Evolutionary conservation across 2,888 invertebrate genomes (phyloP).

Genomic region (Pollenia amentaria): DNA sequence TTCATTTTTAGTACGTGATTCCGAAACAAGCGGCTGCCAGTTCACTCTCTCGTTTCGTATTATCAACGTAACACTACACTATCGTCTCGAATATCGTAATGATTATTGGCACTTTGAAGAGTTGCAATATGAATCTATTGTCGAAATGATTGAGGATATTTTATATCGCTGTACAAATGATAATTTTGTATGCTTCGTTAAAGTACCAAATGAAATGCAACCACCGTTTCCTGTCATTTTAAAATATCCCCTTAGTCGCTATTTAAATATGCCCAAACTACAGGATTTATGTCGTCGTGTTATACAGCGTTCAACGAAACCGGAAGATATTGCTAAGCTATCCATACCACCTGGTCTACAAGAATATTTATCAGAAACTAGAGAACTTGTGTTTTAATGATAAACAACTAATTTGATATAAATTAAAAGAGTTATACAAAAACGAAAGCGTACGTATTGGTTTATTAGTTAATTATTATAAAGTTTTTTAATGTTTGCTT

Average conservation of each 20-base stretch:
- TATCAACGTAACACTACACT: conserved; percentile 89
- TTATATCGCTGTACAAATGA: conserved; percentile 89
- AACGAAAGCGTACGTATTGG: conserved; percentile 50
- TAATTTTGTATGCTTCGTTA: conserved; percentile 89
- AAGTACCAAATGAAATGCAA: conserved; percentile 87
- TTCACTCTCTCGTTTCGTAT: conserved; percentile 91
- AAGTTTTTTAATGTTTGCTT: conserved; percentile 22
- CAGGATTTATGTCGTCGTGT: conserved; percentile 91
- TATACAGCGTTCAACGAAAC: conserved; percentile 87
- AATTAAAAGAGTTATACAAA: conserved; percentile 22
- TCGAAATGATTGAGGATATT: conserved; percentile 90
- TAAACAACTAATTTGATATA: conserved; percentile 51
- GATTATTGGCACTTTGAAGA: conserved; percentile 85
- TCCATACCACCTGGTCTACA: conserved; percentile 87
- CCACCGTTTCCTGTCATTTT: conserved; percentile 90
- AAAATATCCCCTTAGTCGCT: conserved; percentile 90
- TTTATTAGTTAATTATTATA: conserved; percentile 29
- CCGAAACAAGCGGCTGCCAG: conserved; percentile 87
- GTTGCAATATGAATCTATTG: conserved; percentile 86
- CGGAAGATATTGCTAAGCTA: conserved; percentile 89
- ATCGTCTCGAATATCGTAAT: conserved; percentile 89
- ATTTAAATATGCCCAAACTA: conserved; percentile 89
- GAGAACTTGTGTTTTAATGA: conserved; percentile 81
- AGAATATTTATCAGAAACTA: conserved; percentile 85
- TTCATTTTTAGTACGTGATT: conserved; percentile 91